Evolutionary conservation across 2,888 invertebrate genomes (phyloP), one percentile per base, ranked within the genome.

Genomic region (Galerucella nymphaeae): DNA sequence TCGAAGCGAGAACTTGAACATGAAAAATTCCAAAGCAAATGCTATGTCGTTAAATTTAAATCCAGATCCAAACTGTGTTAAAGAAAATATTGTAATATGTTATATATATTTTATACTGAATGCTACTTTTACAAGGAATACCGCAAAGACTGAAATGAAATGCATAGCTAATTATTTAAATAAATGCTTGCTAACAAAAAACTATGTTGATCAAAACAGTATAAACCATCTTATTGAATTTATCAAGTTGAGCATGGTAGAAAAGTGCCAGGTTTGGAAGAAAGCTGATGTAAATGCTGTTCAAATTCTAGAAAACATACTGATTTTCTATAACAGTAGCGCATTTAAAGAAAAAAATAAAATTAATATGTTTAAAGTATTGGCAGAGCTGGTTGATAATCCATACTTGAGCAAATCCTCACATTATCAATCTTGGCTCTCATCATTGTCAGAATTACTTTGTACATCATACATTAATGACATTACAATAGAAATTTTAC

Each of bases 371-470:
- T 86, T 89, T 45, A 75, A 83, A 11, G 82, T 90, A n/a, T 81
- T 90, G 11, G 86, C 87, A 71, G 86, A 86, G 57, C 86, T 90
- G 57, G 85, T 87, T 10, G 84, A 89, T 77, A 83, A 87, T 58
- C 82, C 84, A 2, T 81, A 84, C 20, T 82, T 89, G 20, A 83
- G 82, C 55, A 74, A 65, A 2, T 76, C 76, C 5, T 48, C 78
- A 0, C 81, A 83, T 41, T 91, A 89, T 81, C 83, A 87, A 59
- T 80, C 80, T 11, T 91, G 91, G 89, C 83, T 91, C 0, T 83
- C 84, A 71, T 87, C 87, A 71, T 82, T 92, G 75, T 91, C 92
- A 0, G 87, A 89, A 74, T 87, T 91, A 72, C 84, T 93, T 63
- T 85, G 86, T 10, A 82, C 90, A 72, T 85, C 87, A n/a, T 82